These are phyloP conservation scores for Temnothorax unifasciatus DNA, from an alignment of 2,888 invertebrate species.

Conservation along the genomic window DNA sequence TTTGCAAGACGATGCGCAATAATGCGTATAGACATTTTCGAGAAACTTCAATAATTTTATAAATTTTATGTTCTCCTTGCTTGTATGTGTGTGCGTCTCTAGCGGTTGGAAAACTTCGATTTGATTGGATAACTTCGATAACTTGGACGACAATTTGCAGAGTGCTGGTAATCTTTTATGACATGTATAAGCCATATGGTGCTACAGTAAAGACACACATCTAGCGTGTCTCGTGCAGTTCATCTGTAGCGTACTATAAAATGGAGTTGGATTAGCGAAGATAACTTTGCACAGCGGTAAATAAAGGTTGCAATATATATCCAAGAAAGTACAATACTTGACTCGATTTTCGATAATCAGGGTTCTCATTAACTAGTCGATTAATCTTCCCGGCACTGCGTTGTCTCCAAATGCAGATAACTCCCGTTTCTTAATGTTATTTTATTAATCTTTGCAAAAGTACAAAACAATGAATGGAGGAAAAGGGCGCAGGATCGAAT, in stretches of 20 bases:
- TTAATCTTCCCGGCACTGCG: background rate
- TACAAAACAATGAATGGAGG: background rate
- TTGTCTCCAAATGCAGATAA: background rate
- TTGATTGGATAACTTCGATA: constrained; percentile 33
- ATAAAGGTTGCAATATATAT: constrained; percentile 3
- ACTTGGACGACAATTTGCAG: constrained; percentile 18
- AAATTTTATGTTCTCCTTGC: background rate
- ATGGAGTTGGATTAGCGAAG: constrained; percentile 7
- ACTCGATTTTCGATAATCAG: constrained; percentile 2
- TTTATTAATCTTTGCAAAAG: background rate
- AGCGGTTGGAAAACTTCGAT: constrained; percentile 25
- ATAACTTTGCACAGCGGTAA: background rate
- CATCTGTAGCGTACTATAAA: constrained; percentile 16
- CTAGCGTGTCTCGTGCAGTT: constrained; percentile 2
- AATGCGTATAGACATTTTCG: constrained; percentile 22
- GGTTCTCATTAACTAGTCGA: background rate
- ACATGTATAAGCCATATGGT: constrained; percentile 12
- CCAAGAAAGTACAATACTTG: constrained; percentile 19
- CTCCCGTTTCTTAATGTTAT: background rate
- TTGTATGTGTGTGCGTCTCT: background rate
- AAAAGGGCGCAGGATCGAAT: background rate
- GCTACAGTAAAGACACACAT: constrained; percentile 25
- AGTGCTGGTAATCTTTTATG: constrained; percentile 37
- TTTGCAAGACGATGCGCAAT: background rate
- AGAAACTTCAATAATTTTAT: constrained; percentile 12